These are phyloP conservation scores for Drosophila sproati DNA, from an alignment of 1,140 invertebrate genomes.

Conservation along the genomic window DNA sequence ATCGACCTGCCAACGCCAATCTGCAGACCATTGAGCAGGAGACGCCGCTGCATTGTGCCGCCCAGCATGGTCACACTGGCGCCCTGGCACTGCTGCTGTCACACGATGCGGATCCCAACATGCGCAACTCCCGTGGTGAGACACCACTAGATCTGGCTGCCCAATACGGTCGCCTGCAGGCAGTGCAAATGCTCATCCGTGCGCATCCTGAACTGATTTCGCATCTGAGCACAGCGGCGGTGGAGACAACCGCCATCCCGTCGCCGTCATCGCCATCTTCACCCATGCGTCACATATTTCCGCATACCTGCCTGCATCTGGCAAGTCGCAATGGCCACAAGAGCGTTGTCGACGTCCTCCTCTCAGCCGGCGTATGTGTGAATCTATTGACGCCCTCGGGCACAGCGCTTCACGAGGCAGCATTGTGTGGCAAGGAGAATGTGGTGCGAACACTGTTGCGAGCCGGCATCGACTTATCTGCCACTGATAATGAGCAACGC, in stretches of 20 bases:
- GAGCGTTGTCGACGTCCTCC: slow-evolving; percentile 92
- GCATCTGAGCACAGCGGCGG: slow-evolving; percentile 86
- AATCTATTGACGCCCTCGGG: slow-evolving; percentile 95
- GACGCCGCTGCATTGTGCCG: slow-evolving; percentile 96
- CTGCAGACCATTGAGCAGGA: slow-evolving; percentile 96
- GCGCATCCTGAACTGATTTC: slow-evolving; percentile 92
- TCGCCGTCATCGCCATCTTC: slow-evolving; percentile 72
- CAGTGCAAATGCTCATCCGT: slow-evolving; percentile 93
- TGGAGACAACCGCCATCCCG: slow-evolving; percentile 46
- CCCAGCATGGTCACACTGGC: slow-evolving; percentile 96
- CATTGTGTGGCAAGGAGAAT: slow-evolving; percentile 96
- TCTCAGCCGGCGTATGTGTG: slow-evolving; percentile 94
- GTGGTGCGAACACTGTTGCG: slow-evolving; percentile 94
- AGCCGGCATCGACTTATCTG: slow-evolving; percentile 92
- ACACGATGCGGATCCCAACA: slow-evolving; percentile 94
- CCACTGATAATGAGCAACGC: slow-evolving; percentile 91
- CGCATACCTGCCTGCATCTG: slow-evolving; percentile 96
- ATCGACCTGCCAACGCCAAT: slow-evolving; percentile 92
- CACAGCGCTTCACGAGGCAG: slow-evolving; percentile 97
- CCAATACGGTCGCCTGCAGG: slow-evolving; percentile 94
- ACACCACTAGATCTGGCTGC: slow-evolving; percentile 97
- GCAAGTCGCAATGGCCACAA: slow-evolving; percentile 96
- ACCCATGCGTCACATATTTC: slow-evolving; percentile 85
- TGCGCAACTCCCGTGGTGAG: slow-evolving; percentile 95
- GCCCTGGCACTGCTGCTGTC: slow-evolving; percentile 95